These are phyloP conservation scores for Hypotaenidia okinawae DNA, from an alignment of 2,797 vertebrate genomes.

Conservation along the genomic window DNA sequence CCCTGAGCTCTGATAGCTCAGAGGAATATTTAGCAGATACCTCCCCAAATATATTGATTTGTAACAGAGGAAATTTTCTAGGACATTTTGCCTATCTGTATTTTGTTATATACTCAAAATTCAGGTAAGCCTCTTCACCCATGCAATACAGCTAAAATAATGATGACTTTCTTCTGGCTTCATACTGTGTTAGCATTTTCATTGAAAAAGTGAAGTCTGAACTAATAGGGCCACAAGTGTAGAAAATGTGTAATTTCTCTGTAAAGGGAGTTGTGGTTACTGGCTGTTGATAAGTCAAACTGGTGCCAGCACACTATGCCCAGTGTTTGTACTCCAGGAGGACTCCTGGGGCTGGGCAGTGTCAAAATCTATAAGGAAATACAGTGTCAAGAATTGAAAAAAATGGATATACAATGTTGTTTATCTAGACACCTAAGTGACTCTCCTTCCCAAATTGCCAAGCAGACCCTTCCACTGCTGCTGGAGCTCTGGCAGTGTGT, in stretches of 20 bases:
- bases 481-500: background rate
- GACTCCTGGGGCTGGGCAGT: background rate
- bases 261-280: background rate
- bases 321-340: background rate
- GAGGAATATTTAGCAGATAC: background rate
- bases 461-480: background rate
- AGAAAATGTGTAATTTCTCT: background rate
- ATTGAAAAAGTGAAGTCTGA: background rate
- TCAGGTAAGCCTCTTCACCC: background rate
- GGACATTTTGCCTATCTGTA: background rate
- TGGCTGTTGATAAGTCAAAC: background rate
- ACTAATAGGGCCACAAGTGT: background rate
- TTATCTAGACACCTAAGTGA: background rate
- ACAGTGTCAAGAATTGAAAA: too few species aligned
- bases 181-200: background rate
- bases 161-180: background rate
- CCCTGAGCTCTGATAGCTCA: background rate
- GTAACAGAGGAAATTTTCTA: background rate
- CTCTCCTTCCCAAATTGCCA: background rate
- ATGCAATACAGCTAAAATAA: background rate
- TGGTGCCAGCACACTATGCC: background rate
- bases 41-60: background rate
- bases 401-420: background rate
- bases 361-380: background rate
- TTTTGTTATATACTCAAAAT: background rate